Percentiles rank a stretch among this genome's conserved stretches.
These are phyloP conservation scores for Agonopterix subpropinquella DNA, from an alignment of 2,888 invertebrate species.

Conservation along the genomic window DNA sequence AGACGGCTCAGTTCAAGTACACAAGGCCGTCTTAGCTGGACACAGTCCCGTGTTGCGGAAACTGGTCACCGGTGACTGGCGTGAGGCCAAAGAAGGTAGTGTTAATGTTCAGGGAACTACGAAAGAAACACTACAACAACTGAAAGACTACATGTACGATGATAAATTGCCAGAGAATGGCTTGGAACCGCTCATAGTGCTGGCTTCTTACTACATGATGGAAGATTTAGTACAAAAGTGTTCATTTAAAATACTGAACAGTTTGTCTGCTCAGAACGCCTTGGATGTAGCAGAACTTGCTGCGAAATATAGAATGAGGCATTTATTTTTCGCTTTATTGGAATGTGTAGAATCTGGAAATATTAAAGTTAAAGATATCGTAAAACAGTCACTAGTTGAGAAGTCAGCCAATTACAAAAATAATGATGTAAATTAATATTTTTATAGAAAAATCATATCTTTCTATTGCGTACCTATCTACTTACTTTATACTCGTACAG, in stretches of 20 bases:
- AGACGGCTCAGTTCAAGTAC: slow-evolving; percentile 3
- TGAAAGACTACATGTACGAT: background rate
- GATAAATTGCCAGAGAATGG: background rate
- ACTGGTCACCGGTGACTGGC: background rate
- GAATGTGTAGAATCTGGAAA: too few species aligned
- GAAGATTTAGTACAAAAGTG: background rate
- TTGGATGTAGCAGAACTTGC: background rate
- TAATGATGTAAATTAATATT: too few species aligned
- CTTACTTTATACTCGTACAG: too few species aligned
- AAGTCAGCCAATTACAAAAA: too few species aligned
- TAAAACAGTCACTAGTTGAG: too few species aligned
- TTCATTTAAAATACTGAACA: background rate
- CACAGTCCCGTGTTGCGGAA: slow-evolving; percentile 5
- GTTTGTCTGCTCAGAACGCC: too few species aligned
- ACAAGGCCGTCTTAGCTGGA: slow-evolving; percentile 3
- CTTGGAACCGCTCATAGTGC: background rate
- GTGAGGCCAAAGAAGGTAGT: too few species aligned
- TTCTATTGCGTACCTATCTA: too few species aligned
- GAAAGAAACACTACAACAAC: background rate
- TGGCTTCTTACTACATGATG: background rate
- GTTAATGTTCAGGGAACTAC: too few species aligned
- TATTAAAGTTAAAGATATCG: too few species aligned
- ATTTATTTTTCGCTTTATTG: background rate
- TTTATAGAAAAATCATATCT: too few species aligned
- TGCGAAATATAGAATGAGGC: background rate